Percentiles rank a stretch among this genome's conserved stretches.
These are phyloP conservation scores for Hemiprocne comata DNA, from an alignment of 2,113 vertebrate genomes.

Conservation along the genomic window DNA sequence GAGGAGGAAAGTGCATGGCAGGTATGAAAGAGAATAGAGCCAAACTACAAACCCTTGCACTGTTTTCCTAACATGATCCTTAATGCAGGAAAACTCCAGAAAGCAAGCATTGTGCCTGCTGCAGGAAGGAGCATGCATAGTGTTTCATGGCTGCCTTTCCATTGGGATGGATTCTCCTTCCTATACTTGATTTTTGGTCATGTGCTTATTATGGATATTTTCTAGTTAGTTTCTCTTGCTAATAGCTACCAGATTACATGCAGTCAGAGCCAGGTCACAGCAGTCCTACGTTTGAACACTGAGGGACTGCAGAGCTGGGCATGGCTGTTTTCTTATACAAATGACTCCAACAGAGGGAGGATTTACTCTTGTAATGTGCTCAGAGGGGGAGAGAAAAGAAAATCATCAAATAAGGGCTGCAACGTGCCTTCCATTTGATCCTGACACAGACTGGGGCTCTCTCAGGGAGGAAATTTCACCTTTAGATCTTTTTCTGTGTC, in stretches of 20 bases:
- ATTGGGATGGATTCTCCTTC: not conserved
- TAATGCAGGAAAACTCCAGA: not conserved
- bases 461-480: not conserved
- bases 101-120: not conserved
- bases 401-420: not conserved
- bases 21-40: not conserved
- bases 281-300: not conserved
- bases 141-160: not conserved
- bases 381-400: not conserved
- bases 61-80: accelerated
- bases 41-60: not conserved
- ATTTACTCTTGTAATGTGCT: not conserved
- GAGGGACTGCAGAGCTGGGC: not conserved
- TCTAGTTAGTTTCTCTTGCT: conserved; percentile 26
- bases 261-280: not conserved
- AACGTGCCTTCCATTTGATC: not conserved
- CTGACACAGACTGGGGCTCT: not conserved
- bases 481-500: not conserved
- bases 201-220: not conserved
- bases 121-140: not conserved
- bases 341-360: not conserved
- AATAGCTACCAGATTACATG: not conserved
- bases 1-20: not conserved
- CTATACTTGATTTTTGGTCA: not conserved
- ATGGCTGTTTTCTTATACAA: not conserved